A percentile compares a stretch with the other conserved stretches of the same genome.
These are phyloP conservation scores for Aradophagus sp. DNA, from an alignment of 1,140 invertebrate species.

Conservation along the genomic window DNA sequence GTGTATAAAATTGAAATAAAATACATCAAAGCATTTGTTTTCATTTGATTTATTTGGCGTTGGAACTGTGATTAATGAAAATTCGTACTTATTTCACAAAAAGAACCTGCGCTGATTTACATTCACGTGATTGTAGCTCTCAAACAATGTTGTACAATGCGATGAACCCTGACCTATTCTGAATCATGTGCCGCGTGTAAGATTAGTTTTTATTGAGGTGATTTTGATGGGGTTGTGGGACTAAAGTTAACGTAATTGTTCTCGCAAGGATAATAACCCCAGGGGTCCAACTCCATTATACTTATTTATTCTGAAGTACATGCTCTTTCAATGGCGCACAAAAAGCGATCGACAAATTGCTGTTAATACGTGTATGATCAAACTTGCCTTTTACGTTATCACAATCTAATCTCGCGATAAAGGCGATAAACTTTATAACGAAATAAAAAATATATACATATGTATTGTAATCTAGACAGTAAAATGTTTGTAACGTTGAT, in stretches of 20 bases:
- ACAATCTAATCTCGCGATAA: conserved; percentile 34
- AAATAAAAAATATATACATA: too few species aligned
- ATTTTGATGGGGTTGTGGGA: conserved; percentile 56
- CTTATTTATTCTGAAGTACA: conserved; percentile 59
- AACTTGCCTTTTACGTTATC: conserved; percentile 46
- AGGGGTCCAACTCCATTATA: conserved; percentile 60
- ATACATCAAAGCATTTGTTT: too few species aligned
- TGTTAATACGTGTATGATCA: conserved; percentile 55
- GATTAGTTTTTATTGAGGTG: conserved; percentile 65
- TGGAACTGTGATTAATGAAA: too few species aligned
- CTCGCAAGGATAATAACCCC: conserved; percentile 52
- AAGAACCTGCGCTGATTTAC: too few species aligned
- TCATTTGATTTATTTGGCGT: too few species aligned
- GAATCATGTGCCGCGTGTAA: conserved; percentile 57
- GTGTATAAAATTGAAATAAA: too few species aligned
- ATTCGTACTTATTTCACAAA: too few species aligned
- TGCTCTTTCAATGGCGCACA: conserved; percentile 44
- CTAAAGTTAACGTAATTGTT: conserved; percentile 55
- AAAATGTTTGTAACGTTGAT: conserved; percentile 18
- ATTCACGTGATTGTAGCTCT: conserved; percentile 18
- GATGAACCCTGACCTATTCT: conserved; percentile 50
- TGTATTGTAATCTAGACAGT: too few species aligned
- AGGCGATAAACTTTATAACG: too few species aligned
- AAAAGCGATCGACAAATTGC: conserved; percentile 60
- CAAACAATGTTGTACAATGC: conserved; percentile 34